These are phyloP conservation scores for Pardalotus punctatus DNA, from an alignment of 2,113 vertebrate species.

Conservation along the genomic window DNA sequence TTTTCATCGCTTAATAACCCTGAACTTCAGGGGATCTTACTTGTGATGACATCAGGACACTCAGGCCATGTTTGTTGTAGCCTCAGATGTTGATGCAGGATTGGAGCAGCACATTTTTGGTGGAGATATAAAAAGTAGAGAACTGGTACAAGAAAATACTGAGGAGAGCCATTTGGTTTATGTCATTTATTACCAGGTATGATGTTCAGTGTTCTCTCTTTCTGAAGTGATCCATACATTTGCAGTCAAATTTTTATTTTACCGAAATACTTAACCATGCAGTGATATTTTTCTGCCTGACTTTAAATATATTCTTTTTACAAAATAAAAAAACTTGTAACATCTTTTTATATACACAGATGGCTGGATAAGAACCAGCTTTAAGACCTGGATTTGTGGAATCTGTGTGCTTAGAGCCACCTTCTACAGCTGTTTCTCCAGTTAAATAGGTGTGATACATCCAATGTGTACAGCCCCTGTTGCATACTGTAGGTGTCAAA, in stretches of 20 bases:
- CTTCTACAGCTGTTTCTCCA: background rate
- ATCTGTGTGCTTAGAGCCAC: background rate
- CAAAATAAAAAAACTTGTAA: background rate
- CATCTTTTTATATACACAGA: background rate
- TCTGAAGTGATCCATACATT: background rate
- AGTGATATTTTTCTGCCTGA: background rate
- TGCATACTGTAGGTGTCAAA: background rate
- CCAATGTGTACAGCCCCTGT: background rate
- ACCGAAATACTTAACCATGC: background rate
- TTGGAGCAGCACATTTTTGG: background rate
- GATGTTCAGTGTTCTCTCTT: background rate
- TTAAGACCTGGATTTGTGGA: background rate
- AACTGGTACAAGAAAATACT: background rate
- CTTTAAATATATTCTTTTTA: background rate
- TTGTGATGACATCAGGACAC: background rate
- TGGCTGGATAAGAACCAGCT: background rate
- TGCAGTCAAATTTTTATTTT: background rate
- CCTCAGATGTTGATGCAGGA: background rate
- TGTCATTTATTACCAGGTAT: background rate
- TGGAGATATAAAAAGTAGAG: background rate
- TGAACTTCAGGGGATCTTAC: background rate
- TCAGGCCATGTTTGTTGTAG: background rate
- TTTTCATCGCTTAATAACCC: background rate
- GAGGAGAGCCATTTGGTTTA: background rate
- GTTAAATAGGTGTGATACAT: background rate